Base-by-base conservation (phyloP, 2,113 vertebrate genomes). In the Peromyscus maniculatus region DNA sequence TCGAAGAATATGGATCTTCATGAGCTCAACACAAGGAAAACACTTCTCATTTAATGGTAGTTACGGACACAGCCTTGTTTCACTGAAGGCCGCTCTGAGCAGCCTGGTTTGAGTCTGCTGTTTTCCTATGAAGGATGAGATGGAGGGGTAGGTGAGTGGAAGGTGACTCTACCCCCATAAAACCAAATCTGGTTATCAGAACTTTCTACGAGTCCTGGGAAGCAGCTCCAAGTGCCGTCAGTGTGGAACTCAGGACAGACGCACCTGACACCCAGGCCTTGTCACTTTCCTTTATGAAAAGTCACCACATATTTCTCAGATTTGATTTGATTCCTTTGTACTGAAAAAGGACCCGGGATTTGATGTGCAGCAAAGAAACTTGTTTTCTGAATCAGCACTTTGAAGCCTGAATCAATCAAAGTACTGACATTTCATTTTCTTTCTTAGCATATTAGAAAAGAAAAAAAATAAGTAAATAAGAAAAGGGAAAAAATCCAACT, bases 161-260 rank as follows among this genome's bases (percentile, higher is more conserved):
- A 77, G 64, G 52, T 46, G 17, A 22, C 87, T 82, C 33, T 71
- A 89, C 39, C 49, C 3, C 57, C 74, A 91, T 62, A 75, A 39
- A 97, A 92, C 49, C 72, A 92, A 88, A 93, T 95, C 90, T 94
- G 79, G 87, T 89, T 95, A 39, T 91, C 94, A 87, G 78, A 49
- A 84, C 39, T 89, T 87, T 82, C 55, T 43, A 16, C 80, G 91
- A 66, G 90, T 92, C 93, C 91, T 92, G 93, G 89, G 96, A 97
- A 93, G 71, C 72, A 89, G 13, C 36, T 83, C 57, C 36, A 89
- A 66, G 72, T 96, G 80, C 66, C 66, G 62, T 80, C 28, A 72
- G 17, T n/a, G 78, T 33, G 36, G 62, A 91, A 78, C 82, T 64
- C 80, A 72, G 4, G 24, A 83, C 75, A 94, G 89, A 96, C 93